Conservation (phyloP, 2,888 invertebrate species). For the Frankliniella fusca region DNA sequence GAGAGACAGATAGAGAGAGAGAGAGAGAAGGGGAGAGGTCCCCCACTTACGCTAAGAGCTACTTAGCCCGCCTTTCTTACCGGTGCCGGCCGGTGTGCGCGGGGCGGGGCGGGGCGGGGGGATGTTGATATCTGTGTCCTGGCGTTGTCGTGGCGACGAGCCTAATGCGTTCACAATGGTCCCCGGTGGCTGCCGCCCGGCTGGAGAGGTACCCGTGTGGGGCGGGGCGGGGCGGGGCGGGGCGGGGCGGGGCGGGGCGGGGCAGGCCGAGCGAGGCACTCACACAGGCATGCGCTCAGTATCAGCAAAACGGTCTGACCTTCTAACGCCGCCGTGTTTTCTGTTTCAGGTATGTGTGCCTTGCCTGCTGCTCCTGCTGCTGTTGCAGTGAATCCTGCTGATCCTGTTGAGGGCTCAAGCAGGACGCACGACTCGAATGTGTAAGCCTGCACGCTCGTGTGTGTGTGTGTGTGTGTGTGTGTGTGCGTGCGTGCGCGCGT, state of each 20-base stretch:
- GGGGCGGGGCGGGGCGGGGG: background rate
- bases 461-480: background rate
- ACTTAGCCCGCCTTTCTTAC: constrained; percentile 4
- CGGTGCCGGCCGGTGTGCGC: background rate
- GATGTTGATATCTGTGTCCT: constrained; percentile 14
- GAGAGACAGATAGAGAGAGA: too few species aligned
- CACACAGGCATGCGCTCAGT: background rate
- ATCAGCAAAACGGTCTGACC: constrained; percentile 9
- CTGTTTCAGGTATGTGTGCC: constrained; percentile 18
- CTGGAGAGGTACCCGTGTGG: too few species aligned
- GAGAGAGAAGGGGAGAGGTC: background rate
- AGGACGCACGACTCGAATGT: background rate
- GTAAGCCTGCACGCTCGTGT: background rate
- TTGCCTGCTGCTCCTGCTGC: background rate
- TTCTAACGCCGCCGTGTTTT: background rate
- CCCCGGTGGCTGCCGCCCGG: too few species aligned
- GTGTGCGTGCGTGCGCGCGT: background rate
- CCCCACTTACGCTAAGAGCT: constrained; percentile 25
- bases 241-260: too few species aligned
- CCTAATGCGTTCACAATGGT: background rate
- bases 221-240: too few species aligned
- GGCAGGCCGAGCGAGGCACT: too few species aligned
- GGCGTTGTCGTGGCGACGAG: background rate
- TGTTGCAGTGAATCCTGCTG: background rate
- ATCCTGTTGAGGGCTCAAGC: background rate